Evolutionary conservation across 1,140 invertebrate genomes (phyloP).

Genomic region (Ceratoteleas bidentatus): DNA sequence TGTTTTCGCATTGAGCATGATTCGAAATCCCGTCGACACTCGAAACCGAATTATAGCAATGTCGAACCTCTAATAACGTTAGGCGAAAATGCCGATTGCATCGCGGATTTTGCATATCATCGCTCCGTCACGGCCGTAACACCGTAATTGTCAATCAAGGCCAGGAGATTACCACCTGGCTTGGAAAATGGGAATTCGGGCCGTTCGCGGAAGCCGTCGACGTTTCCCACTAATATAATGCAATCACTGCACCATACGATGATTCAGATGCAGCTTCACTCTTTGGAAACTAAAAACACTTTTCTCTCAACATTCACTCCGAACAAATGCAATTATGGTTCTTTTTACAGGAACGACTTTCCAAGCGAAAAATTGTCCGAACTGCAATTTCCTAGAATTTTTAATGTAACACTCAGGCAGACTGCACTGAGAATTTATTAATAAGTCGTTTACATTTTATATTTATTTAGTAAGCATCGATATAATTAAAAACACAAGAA

Average conservation of each 20-base stretch:
- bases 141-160: slow-evolving; percentile 43
- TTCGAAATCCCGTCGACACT: no score
- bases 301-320: not conserved
- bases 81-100: not conserved
- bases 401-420: no score
- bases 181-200: slow-evolving; percentile 25
- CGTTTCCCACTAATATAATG: slow-evolving; percentile 19
- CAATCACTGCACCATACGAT: slow-evolving; percentile 12
- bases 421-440: no score
- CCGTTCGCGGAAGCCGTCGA: slow-evolving; percentile 10
- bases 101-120: slow-evolving; percentile 22
- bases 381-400: no score
- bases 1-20: no score
- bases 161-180: slow-evolving; percentile 21
- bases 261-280: slow-evolving; percentile 8
- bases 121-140: slow-evolving; percentile 37
- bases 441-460: no score
- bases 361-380: no score
- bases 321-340: no score
- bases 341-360: no score
- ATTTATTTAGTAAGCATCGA: no score
- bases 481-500: no score
- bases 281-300: not conserved
- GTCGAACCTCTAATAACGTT: not conserved
- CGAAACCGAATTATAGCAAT: not conserved